Conservation (phyloP, 1,140 invertebrate genomes). For the Papilio polyxenes region DNA sequence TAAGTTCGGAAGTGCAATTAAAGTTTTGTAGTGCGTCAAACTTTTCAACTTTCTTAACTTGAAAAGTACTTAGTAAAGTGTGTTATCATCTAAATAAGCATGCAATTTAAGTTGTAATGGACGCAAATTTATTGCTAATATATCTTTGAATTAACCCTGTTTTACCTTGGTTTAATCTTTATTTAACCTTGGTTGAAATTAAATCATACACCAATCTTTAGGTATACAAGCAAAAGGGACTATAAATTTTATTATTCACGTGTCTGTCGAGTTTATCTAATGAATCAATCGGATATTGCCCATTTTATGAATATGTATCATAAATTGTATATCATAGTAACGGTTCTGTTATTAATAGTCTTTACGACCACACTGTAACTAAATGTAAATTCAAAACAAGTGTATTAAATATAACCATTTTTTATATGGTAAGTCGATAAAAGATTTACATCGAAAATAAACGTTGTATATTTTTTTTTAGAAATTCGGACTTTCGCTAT, state of each 20-base stretch:
- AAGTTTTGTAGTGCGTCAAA: background rate
- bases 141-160: conserved; percentile 1
- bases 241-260: conserved; percentile 8
- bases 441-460: too few species aligned
- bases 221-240: background rate
- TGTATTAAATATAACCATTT: background rate
- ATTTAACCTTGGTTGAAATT: conserved; percentile 3
- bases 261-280: conserved; percentile 17
- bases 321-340: background rate
- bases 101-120: background rate
- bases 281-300: conserved; percentile 10
- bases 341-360: background rate
- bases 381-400: background rate
- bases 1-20: background rate
- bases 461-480: background rate
- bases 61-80: background rate
- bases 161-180: too few species aligned
- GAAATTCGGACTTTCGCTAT: too few species aligned
- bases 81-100: background rate
- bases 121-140: background rate
- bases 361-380: background rate
- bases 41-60: background rate
- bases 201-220: background rate
- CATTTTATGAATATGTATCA: background rate
- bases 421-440: background rate